Evolutionary conservation across 2,888 invertebrate genomes (phyloP).

Genomic region (Nephrotoma guestfalica): DNA sequence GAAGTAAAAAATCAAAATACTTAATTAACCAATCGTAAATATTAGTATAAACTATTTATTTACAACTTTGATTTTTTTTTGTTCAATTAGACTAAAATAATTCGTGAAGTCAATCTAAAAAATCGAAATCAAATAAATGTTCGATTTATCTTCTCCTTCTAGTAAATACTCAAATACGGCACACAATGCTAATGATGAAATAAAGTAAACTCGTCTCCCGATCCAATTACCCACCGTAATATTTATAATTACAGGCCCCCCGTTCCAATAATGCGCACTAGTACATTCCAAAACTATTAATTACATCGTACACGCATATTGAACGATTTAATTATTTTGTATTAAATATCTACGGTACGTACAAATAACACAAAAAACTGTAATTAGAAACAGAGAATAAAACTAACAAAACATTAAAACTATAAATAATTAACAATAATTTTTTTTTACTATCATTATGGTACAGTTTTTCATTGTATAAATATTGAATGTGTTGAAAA

Average conservation of each 20-base stretch:
- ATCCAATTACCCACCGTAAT: neutral
- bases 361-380: neutral
- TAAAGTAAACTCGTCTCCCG: neutral
- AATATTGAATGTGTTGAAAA: neutral
- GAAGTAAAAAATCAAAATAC: too few relatives aligned
- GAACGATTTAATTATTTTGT: neutral
- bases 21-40: too few relatives aligned
- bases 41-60: too few relatives aligned
- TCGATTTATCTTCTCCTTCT: too few relatives aligned
- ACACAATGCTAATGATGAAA: neutral
- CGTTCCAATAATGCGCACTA: neutral
- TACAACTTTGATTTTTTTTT: too few relatives aligned
- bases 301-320: neutral
- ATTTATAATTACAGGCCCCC: neutral
- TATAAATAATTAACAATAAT: neutral
- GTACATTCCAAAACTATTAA: neutral
- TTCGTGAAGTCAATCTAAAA: too few relatives aligned
- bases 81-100: too few relatives aligned
- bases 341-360: neutral
- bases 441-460: neutral
- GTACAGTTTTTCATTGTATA: neutral
- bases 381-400: neutral
- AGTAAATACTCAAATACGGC: neutral
- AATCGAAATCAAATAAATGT: too few relatives aligned
- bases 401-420: neutral